A percentile compares a stretch with the other conserved stretches of the same genome.
These are phyloP conservation scores for Callipepla californica DNA, from an alignment of 2,113 vertebrate genomes.

Conservation along the genomic window DNA sequence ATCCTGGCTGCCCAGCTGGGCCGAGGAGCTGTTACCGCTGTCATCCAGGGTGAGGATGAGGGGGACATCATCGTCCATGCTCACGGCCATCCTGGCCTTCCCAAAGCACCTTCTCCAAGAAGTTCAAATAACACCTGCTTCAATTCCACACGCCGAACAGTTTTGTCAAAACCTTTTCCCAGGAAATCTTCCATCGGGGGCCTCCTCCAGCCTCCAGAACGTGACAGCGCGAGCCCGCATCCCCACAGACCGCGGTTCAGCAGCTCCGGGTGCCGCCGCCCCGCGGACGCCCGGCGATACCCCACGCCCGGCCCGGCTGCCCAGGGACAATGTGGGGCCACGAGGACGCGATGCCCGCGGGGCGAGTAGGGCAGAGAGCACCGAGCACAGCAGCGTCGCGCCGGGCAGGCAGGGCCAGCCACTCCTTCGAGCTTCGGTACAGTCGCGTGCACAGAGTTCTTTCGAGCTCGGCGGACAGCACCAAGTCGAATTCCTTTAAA, in stretches of 20 bases:
- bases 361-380: background rate
- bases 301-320: background rate
- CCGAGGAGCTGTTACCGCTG: slow-evolving; percentile 72
- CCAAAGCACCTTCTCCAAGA: background rate
- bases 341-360: background rate
- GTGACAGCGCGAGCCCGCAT: accelerated
- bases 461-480: background rate
- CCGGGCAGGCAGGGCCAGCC: no score
- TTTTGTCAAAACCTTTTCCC: background rate
- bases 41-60: slow-evolving; percentile 95
- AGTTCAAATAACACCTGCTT: background rate
- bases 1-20: slow-evolving; percentile 74
- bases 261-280: no score
- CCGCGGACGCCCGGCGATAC: background rate
- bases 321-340: background rate
- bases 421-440: background rate
- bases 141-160: background rate
- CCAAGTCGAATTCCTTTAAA: background rate
- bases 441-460: background rate
- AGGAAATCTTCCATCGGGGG: slow-evolving; percentile 7
- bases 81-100: slow-evolving; percentile 76
- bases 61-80: slow-evolving; percentile 90
- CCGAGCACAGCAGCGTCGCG: no score
- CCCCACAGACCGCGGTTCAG: background rate
- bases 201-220: background rate